Evolutionary conservation across 2,113 vertebrate genomes (phyloP), one percentile per base, ranked within the genome.

Genomic region (Machaerirhynchus nigripectus): DNA sequence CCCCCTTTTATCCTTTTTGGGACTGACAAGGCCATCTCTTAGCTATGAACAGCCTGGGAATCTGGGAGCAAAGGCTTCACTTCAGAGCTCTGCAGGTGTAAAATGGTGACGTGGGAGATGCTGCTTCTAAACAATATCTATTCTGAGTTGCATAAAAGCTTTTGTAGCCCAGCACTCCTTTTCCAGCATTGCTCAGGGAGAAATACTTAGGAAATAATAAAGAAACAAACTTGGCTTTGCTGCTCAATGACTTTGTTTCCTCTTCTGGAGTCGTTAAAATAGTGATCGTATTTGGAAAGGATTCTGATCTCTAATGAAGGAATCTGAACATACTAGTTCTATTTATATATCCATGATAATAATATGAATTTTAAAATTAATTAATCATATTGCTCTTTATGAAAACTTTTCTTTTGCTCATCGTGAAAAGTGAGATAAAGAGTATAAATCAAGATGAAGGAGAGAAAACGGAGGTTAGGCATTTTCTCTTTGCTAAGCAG

Each of bases 301-400:
- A 35, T 86, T 83, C 2, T 47, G 52, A 65, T 27, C 7, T 23
- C 9, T 37, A 59, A 57, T 24, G 6, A 37, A 63, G 59, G 65
- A 50, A 22, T 0, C 2, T 7, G 5, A 46, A 11, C 2, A 33
- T 23, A 18, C 0, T 49, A 26, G 1, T 39, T 15, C 9, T 56
- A 7, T 7, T 77, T 55, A 20, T 76, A 84, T 68, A n/a, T 67
- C 2, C 8, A 17, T 26, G 7, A 84, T 46, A 84, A 42, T 5
- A n/a, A 13, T 15, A 33, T 8, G 0, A 61, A 47, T 39, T 71
- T 56, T 49, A 14, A 76, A 80, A 52, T 5, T 44, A 44, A 39
- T 12, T 33, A 7, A 33, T 71, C 55, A 16, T 28, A 30, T 15
- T 64, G 1, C 1, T 69, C 3, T 65, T 57, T 16, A 28, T 13